Conservation (phyloP, 2,113 vertebrate genomes). For the Chelonoidis abingdonii region DNA sequence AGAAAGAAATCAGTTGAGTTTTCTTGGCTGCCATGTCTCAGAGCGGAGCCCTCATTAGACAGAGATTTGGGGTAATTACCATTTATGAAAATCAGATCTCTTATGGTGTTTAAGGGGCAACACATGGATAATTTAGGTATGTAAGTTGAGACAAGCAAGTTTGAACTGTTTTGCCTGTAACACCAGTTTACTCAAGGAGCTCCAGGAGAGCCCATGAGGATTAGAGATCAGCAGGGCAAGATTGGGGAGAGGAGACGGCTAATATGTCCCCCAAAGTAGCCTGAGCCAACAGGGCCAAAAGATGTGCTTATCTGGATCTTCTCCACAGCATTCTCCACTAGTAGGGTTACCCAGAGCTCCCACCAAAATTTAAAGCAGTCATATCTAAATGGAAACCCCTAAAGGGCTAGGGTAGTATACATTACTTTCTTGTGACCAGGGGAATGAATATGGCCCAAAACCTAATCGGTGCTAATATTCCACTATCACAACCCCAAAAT, state of each 20-base stretch:
- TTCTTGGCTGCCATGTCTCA: background rate
- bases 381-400: background rate
- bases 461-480: background rate
- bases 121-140: background rate
- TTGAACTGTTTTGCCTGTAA: background rate
- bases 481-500: background rate
- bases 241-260: background rate
- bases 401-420: no score
- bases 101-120: background rate
- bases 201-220: background rate
- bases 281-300: background rate
- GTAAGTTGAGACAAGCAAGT: background rate
- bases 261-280: background rate
- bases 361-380: background rate
- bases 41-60: background rate
- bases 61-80: no score
- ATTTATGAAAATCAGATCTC: background rate
- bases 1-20: background rate
- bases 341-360: background rate
- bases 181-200: background rate
- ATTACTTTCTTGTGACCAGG: background rate
- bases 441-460: no score
- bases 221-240: background rate
- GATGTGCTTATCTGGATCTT: background rate
- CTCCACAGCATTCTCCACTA: background rate